Conservation (phyloP, 2,888 invertebrate species). For the Diabrotica balteata region DNA sequence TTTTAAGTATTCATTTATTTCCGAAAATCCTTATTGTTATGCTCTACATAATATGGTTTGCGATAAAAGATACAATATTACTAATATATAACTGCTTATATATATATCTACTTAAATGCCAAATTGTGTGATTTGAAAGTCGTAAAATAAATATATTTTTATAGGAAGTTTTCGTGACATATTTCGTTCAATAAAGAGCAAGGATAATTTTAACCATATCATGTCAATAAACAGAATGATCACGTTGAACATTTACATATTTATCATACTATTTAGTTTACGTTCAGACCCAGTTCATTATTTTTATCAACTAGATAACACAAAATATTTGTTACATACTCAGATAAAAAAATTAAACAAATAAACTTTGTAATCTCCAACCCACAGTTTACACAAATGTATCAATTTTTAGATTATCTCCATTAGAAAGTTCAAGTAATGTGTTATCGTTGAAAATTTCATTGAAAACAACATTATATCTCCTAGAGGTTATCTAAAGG, state of each 20-base stretch:
- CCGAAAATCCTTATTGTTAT: too few relatives aligned
- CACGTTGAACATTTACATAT: slow-evolving; percentile 4
- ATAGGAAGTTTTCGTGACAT: slow-evolving; percentile 4
- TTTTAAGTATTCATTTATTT: too few relatives aligned
- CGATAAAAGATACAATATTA: too few relatives aligned
- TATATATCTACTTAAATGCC: too few relatives aligned
- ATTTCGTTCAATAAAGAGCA: slow-evolving; percentile 9
- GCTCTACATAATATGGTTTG: too few relatives aligned
- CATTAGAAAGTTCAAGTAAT: slow-evolving; percentile 30
- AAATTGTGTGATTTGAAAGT: background rate
- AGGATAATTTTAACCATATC: background rate
- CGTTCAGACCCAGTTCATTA: slow-evolving; percentile 9
- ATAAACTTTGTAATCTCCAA: slow-evolving; percentile 9
- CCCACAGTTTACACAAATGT: slow-evolving; percentile 15
- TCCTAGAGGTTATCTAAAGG: slow-evolving; percentile 30
- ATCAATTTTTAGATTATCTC: slow-evolving; percentile 21
- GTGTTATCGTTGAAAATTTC: slow-evolving; percentile 20
- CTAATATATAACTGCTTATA: too few relatives aligned
- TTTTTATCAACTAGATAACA: slow-evolving; percentile 11
- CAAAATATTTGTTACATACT: slow-evolving; percentile 4
- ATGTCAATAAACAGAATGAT: slow-evolving; percentile 5
- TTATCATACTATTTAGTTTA: slow-evolving; percentile 8
- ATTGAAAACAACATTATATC: slow-evolving; percentile 30
- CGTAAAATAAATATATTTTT: slow-evolving; percentile 1
- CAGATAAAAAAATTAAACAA: slow-evolving; percentile 15